Evolutionary conservation across 2,113 vertebrate species (phyloP), one percentile per base, ranked within the genome.

Genomic region (Brachionichthys hirsutus): DNA sequence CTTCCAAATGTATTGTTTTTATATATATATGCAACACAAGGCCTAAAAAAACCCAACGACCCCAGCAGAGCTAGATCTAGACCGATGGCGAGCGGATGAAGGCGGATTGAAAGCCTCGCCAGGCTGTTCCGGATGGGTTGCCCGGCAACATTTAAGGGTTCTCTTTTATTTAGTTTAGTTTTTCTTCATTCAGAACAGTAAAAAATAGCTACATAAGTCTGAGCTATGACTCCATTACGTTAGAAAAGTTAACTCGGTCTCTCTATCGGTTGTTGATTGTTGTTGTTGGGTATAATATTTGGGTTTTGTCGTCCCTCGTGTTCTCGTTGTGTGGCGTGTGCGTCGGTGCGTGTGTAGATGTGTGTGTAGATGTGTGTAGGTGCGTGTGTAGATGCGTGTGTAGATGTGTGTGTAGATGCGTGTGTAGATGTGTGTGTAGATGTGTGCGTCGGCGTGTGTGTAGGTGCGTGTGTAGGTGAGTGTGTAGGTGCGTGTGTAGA

Each of bases 131-230:
- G 79, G 75, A 81, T 70, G 75, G 78, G 73, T 67, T 64, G 49
- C 66, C 84, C 3, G 69, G 67, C 78, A 77, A 80, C 61, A 7
- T 63, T 83, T 73, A 82, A 77, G 70, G 55, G 78, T 82, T 84
- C 58, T 78, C 60, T 70, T 34, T 73, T n/a, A 48, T 54, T 75
- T 55, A 53, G 42, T 24, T 68, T 77, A 30, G 42, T 60, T 54
- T 63, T 63, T 67, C 40, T 64, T 75, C 73, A 47, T 63, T 82
- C 79, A 83, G 86, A 89, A 82, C 65, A 77, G 75, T 85, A 88
- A 58, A 86, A n/a, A 88, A 89, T 67, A 86, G 85, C 86, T 84
- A 89, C 88, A 85, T 83, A 84, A 71, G 55, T 84, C 78, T 64
- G 83, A 88, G 80, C 82, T 89, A 85, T 81, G 42, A 73, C 78